Evolutionary conservation across 92 coral and sea anemone genomes (phyloP).

Genomic region (Pocillopora grandis): DNA sequence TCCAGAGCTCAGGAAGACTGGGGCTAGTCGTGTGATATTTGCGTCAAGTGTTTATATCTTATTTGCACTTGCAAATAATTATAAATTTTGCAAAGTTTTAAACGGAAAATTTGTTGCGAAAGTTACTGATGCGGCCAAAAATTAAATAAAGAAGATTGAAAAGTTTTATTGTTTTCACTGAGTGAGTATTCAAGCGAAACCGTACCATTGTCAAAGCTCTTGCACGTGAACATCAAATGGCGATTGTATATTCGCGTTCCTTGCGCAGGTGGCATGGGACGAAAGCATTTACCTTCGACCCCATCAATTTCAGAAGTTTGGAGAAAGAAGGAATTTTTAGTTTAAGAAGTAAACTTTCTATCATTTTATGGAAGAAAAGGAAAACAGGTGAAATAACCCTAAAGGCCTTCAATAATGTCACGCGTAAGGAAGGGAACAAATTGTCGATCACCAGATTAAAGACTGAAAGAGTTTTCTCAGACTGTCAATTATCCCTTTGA

Average conservation of each 20-base stretch:
- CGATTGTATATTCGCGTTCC: neutral
- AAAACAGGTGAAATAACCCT: neutral
- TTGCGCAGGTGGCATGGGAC: slow-evolving; percentile 21
- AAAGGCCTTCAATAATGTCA: neutral
- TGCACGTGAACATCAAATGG: slow-evolving; percentile 40
- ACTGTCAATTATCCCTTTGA: neutral
- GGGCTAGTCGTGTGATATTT: slow-evolving; percentile 16
- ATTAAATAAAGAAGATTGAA: neutral
- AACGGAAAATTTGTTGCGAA: neutral
- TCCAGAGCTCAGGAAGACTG: slow-evolving; percentile 33
- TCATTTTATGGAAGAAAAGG: neutral
- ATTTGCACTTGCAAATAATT: slow-evolving; percentile 7
- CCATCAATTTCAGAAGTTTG: neutral
- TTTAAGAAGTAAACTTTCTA: neutral
- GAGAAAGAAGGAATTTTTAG: neutral
- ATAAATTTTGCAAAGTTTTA: slow-evolving; percentile 3
- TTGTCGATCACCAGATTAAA: neutral
- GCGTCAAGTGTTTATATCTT: slow-evolving; percentile 20
- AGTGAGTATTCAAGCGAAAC: neutral
- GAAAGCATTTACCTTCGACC: slow-evolving; percentile 24
- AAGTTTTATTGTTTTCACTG: neutral
- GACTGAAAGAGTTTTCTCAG: slow-evolving; percentile 1
- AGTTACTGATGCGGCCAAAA: neutral
- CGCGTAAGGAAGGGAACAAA: neutral
- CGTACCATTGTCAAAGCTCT: neutral